These are phyloP conservation scores for Eupsilia transversa DNA, from an alignment of 2,888 invertebrate genomes.

Conservation along the genomic window DNA sequence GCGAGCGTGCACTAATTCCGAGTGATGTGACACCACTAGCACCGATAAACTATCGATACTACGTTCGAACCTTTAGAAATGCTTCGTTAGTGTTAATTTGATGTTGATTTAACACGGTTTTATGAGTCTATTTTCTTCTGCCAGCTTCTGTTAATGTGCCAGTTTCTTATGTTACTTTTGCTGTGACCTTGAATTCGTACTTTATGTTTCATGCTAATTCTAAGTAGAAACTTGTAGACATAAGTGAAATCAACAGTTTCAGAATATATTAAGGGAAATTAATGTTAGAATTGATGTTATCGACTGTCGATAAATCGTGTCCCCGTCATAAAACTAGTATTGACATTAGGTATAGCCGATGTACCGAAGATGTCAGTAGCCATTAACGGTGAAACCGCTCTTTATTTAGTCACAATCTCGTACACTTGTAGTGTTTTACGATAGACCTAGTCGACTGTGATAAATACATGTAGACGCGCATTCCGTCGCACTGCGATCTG, in stretches of 20 bases:
- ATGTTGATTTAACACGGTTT: conserved; percentile 41
- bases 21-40: conserved; percentile 75
- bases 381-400: conserved; percentile 84
- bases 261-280: conserved; percentile 47
- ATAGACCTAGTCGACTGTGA: conserved; percentile 72
- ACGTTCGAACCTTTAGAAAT: conserved; percentile 30
- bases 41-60: conserved; percentile 72
- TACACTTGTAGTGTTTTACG: conserved; percentile 76
- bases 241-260: conserved; percentile 56
- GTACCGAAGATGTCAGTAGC: conserved; percentile 82
- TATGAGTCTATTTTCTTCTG: conserved; percentile 24
- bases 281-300: conserved; percentile 61
- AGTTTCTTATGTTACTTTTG: conserved; percentile 9
- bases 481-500: conserved; percentile 66
- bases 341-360: conserved; percentile 76
- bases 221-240: conserved; percentile 47
- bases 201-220: conserved; percentile 47
- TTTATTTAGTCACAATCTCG: conserved; percentile 82
- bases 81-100: conserved; percentile 44
- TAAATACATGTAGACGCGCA: conserved; percentile 72
- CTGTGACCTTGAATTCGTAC: conserved; percentile 14
- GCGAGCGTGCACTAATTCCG: conserved; percentile 84
- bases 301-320: conserved; percentile 73
- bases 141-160: not conserved
- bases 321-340: conserved; percentile 75